Conservation (phyloP, 2,888 invertebrate genomes). For the Alsophila aescularia region DNA sequence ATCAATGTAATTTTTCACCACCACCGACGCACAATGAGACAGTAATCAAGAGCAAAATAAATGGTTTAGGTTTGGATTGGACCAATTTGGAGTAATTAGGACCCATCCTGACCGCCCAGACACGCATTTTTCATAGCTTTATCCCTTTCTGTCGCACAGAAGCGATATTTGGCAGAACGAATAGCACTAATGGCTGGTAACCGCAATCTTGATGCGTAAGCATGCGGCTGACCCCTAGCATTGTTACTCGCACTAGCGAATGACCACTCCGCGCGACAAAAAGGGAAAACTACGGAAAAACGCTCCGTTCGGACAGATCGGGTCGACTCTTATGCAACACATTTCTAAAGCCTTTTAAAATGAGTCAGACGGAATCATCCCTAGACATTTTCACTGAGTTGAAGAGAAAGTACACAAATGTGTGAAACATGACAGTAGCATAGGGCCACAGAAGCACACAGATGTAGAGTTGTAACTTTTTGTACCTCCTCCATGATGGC, state of each 20-base stretch:
- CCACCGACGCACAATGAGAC: constrained; percentile 43
- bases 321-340: constrained; percentile 1
- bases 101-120: too few species aligned
- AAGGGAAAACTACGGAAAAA: too few species aligned
- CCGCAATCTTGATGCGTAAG: too few species aligned
- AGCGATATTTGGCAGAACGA: too few species aligned
- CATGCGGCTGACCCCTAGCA: too few species aligned
- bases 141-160: too few species aligned
- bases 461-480: constrained; percentile 40
- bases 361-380: neutral
- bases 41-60: neutral
- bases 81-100: too few species aligned
- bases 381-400: neutral
- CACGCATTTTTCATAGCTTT: too few species aligned
- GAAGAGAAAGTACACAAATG: neutral
- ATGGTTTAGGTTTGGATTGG: neutral
- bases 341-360: constrained; percentile 4
- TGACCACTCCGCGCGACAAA: too few species aligned
- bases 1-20: constrained; percentile 35
- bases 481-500: constrained; percentile 87
- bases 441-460: constrained; percentile 44
- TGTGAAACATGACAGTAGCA: neutral
- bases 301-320: neutral
- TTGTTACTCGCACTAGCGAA: too few species aligned
- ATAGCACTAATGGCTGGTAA: too few species aligned